Base-by-base conservation (phyloP, 2,113 vertebrate genomes). In the Vulpes vulpes region DNA sequence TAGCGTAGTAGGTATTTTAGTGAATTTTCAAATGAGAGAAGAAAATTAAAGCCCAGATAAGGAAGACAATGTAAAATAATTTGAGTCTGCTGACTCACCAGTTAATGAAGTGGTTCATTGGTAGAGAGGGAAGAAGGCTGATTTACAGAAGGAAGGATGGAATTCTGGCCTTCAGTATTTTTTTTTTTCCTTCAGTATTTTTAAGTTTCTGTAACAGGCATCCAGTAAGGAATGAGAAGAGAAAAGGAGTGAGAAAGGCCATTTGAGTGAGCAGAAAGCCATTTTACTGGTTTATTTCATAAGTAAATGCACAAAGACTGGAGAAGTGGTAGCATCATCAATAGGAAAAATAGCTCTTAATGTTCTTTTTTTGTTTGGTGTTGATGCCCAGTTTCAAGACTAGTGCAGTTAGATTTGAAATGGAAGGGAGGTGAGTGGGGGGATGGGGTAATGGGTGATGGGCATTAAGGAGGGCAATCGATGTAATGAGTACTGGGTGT, bases 21-120 rank as follows among this genome's bases (percentile, higher is more conserved):
- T 79, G 55, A 17, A 60, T 89, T 92, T 96, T 62, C 11, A 94
- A 90, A 59, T 51, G 78, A 74, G 27, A 83, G 25, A 73, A 64
- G 14, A 55, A 83, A 20, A 83, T 11, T 17, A 82, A 92, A 93
- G 12, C 22, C 15, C 57, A 19, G 57, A 32, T n/a, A 86, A 91
- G 17, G 78, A 79, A 94, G 64, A 78, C 10, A 64, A 88, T 23
- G 1, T 5, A 79, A 60, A 20, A 25, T 60, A 11, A 62, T 86
- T 91, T 64, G 49, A 80, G 94, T 87, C 9, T 55, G 51, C 15
- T 89, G 55, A 17, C 15, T 87, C 62, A 91, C 10, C 22, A 51
- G 0, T 38, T 19, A 6, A 15, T 65, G n/a, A 53, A 80, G 12
- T 69, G 8, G 1, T 87, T 59, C 4, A 0, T 25, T 87, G 25